phyloP scores from a whole-genome alignment of 1,140 invertebrate species.

The Nephila pilipes region DNA sequence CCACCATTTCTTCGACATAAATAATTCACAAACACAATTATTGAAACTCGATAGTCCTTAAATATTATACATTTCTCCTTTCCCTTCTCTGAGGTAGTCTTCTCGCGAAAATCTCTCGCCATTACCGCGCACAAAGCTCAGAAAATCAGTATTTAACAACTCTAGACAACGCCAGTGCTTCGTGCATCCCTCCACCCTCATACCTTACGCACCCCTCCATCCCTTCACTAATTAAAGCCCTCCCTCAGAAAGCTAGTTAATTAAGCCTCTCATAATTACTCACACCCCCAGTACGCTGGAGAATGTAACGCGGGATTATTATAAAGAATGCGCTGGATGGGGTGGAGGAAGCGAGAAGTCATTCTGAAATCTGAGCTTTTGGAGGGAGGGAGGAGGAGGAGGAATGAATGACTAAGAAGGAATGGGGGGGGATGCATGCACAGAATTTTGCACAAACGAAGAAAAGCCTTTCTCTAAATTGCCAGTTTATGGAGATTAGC shows the following conservation, averaged over 20 bases:
- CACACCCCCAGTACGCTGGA: conserved; percentile 67
- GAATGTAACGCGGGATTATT: conserved; percentile 74
- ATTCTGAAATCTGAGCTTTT: conserved; percentile 70
- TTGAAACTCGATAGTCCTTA: not conserved
- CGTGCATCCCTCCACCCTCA: not conserved
- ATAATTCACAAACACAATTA: not conserved
- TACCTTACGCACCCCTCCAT: not conserved
- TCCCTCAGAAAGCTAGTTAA: conserved; percentile 71
- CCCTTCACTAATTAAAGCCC: conserved; percentile 70
- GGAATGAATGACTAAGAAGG: conserved; percentile 33
- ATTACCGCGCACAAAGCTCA: conserved; percentile 38
- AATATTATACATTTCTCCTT: not conserved
- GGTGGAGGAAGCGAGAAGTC: conserved; percentile 4
- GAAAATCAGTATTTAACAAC: conserved; percentile 73
- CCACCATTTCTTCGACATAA: not conserved
- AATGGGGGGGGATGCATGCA: not conserved
- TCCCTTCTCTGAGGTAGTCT: not conserved
- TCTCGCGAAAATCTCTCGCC: conserved; percentile 1
- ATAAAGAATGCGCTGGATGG: conserved; percentile 68
- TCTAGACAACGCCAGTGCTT: not conserved
- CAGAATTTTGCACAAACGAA: conserved; percentile 75
- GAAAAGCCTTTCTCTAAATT: conserved; percentile 71
- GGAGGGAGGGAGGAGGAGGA: not conserved
- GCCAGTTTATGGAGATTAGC: conserved; percentile 77
- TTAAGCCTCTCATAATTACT: conserved; percentile 74